Evolutionary conservation across 2,797 vertebrate genomes (phyloP).

Genomic region (Premnoplex brunnescens): DNA sequence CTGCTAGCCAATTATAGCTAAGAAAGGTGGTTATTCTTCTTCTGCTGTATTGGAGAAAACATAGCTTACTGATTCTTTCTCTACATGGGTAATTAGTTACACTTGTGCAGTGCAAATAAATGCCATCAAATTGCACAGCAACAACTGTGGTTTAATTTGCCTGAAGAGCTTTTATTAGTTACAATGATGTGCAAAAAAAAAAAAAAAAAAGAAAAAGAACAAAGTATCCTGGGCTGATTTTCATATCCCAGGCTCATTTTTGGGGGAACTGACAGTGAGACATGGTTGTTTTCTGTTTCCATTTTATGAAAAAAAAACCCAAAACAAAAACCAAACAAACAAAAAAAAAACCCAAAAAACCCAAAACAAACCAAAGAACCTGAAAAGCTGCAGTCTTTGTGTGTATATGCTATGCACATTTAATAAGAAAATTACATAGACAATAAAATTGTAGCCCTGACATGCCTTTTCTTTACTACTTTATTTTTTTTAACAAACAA

Average conservation of each 20-base stretch:
- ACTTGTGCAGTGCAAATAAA: not conserved
- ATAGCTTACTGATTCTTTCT: not conserved
- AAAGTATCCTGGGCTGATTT: not conserved
- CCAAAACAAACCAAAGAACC: too few relatives aligned
- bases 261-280: not conserved
- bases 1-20: not conserved
- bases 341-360: too few relatives aligned
- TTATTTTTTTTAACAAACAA: not conserved
- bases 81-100: not conserved
- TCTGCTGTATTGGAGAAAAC: not conserved
- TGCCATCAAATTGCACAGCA: not conserved
- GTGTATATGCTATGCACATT: not conserved
- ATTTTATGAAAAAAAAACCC: not conserved
- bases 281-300: not conserved
- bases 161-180: not conserved
- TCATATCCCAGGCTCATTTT: not conserved
- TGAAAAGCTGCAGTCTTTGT: not conserved
- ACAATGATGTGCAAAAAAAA: not conserved
- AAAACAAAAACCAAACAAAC: too few relatives aligned
- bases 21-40: not conserved
- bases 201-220: not conserved
- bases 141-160: not conserved
- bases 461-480: not conserved
- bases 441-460: not conserved
- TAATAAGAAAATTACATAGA: not conserved